phyloP scores from a whole-genome alignment of 2,113 vertebrate genomes.

The Plecturocebus donacophilus region DNA sequence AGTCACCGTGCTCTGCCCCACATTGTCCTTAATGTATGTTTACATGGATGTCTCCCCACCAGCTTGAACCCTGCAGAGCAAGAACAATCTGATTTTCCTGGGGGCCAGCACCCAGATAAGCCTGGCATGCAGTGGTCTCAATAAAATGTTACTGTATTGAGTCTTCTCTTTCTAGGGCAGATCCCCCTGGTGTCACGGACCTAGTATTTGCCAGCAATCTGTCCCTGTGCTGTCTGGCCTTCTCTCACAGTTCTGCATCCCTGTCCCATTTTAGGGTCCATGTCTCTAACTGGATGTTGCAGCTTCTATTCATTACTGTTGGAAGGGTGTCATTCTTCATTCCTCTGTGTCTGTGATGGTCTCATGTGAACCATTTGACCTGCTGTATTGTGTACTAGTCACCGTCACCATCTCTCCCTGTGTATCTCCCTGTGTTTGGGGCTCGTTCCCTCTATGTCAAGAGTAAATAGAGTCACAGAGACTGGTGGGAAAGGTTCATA shows the following conservation, averaged over 20 bases:
- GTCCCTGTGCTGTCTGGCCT: not conserved
- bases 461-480: not conserved
- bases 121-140: not conserved
- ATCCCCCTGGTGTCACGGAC: not conserved
- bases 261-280: not conserved
- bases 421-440: not conserved
- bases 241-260: not conserved
- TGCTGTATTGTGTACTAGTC: not conserved
- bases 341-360: not conserved
- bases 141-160: not conserved
- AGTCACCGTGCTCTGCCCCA: not conserved
- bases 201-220: not conserved
- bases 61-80: not conserved
- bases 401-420: not conserved
- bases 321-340: not conserved
- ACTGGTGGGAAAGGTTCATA: not conserved
- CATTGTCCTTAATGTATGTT: not conserved
- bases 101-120: not conserved
- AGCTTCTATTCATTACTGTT: not conserved
- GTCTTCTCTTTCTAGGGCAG: not conserved
- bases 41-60: not conserved
- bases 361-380: not conserved
- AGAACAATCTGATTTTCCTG: not conserved
- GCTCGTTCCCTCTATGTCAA: not conserved
- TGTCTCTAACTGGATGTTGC: not conserved